A percentile compares a stretch with the other conserved stretches of the same genome.
These are phyloP conservation scores for Cryptomyrus ogoouensis DNA, from an alignment of 2,113 vertebrate genomes.

Conservation along the genomic window DNA sequence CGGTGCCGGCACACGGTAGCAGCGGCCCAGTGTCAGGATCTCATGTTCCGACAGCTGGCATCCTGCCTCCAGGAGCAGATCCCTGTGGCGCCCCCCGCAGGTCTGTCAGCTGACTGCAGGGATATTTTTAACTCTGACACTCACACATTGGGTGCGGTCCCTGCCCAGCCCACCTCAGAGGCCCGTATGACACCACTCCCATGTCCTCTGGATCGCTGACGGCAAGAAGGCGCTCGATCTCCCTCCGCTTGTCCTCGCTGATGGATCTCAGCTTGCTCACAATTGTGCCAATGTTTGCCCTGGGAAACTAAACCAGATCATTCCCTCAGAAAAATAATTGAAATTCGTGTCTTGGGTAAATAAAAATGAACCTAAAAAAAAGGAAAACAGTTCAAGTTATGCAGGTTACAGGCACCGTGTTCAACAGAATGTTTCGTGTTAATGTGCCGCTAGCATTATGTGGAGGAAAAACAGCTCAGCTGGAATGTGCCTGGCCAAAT, in stretches of 20 bases:
- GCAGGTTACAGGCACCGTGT: background rate
- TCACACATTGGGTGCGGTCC: background rate
- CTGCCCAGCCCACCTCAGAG: constrained; percentile 66
- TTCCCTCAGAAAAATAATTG: constrained; percentile 17
- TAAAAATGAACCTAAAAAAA: background rate
- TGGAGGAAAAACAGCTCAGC: background rate
- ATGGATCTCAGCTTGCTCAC: constrained; percentile 70
- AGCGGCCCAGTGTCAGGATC: constrained; percentile 68
- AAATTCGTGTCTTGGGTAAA: background rate
- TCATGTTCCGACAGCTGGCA: constrained; percentile 72
- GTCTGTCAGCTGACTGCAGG: background rate
- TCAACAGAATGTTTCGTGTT: background rate
- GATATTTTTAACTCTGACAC: background rate
- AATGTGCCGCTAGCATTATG: background rate
- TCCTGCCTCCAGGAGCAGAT: constrained; percentile 57
- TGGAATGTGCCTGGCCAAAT: background rate
- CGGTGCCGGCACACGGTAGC: constrained; percentile 49
- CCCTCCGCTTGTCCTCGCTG: constrained; percentile 53
- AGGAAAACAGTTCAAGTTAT: background rate
- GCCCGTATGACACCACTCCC: constrained; percentile 62
- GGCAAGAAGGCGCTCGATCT: constrained; percentile 67
- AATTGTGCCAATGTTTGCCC: constrained; percentile 58
- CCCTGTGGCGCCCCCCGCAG: constrained; percentile 53
- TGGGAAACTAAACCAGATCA: constrained; percentile 62
- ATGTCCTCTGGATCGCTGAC: constrained; percentile 52